Conservation (phyloP, 2,888 invertebrate species). For the Perdita meconis region DNA sequence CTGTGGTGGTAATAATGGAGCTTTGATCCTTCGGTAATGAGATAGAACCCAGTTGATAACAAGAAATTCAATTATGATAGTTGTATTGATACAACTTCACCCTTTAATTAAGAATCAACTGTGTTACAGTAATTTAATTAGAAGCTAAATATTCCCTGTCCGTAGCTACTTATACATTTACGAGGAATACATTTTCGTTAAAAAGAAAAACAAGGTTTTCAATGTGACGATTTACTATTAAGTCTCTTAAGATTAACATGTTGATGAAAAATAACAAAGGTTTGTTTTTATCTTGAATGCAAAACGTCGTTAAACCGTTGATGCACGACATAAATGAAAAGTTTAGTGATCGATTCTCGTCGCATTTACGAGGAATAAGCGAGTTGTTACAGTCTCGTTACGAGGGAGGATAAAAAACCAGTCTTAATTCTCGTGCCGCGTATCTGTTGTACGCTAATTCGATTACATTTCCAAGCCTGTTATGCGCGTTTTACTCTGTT, state of each 20-base stretch:
- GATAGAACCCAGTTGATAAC: conserved; percentile 16
- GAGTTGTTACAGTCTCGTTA: conserved; percentile 22
- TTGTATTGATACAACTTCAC: conserved; percentile 7
- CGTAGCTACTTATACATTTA: too few relatives aligned
- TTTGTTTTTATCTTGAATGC: too few relatives aligned
- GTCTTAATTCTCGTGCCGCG: conserved; percentile 8
- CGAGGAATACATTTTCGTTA: too few relatives aligned
- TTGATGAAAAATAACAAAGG: too few relatives aligned
- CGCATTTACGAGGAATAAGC: conserved; percentile 47
- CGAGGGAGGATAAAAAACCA: conserved; percentile 29
- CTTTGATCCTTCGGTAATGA: conserved; percentile 13
- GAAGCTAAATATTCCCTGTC: too few relatives aligned
- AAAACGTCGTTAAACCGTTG: conserved; percentile 1
- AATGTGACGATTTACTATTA: too few relatives aligned
- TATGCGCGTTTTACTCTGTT: neutral
- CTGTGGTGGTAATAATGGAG: conserved; percentile 6
- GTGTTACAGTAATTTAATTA: neutral
- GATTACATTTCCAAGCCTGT: neutral
- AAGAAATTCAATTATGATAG: conserved; percentile 14
- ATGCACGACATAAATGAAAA: conserved; percentile 27
- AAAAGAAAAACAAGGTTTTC: too few relatives aligned
- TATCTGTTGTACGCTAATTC: conserved; percentile 17
- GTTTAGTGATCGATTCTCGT: conserved; percentile 34
- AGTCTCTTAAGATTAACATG: too few relatives aligned
- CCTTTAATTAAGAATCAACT: conserved; percentile 7